A percentile compares a stretch with the other conserved stretches of the same genome.
Evolutionary conservation across 2,888 invertebrate genomes (phyloP).

Genomic region (Tipula helvola): DNA sequence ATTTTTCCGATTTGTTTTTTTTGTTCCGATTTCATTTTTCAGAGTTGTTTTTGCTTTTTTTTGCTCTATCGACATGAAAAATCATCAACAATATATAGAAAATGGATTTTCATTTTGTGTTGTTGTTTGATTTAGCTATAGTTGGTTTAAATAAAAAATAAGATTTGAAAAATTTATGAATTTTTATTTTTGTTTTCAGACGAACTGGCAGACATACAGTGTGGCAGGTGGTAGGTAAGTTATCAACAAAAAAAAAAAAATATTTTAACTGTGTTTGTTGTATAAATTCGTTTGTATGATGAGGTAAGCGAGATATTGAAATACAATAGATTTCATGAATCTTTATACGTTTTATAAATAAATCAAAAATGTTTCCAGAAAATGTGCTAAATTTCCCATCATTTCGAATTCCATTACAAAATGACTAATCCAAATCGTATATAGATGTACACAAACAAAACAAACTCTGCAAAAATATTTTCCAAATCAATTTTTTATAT

Average conservation of each 20-base stretch:
- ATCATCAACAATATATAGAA: not conserved
- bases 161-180: not conserved
- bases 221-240: not conserved
- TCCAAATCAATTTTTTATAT: not conserved
- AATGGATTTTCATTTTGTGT: not conserved
- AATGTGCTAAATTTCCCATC: not conserved
- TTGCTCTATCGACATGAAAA: not conserved
- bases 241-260: not conserved
- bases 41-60: not conserved
- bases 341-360: not conserved
- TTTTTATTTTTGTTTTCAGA: not conserved
- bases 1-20: not conserved
- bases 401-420: not conserved
- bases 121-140: not conserved
- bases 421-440: not conserved
- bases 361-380: not conserved
- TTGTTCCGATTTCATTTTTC: not conserved
- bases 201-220: not conserved
- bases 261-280: not conserved
- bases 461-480: not conserved
- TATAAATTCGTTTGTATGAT: not conserved
- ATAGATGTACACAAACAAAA: not conserved
- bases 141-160: conserved; percentile 4
- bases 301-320: not conserved
- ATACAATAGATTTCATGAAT: not conserved